phyloP scores from a whole-genome alignment of 2,113 vertebrate genomes.

The Nothoprocta pentlandii region DNA sequence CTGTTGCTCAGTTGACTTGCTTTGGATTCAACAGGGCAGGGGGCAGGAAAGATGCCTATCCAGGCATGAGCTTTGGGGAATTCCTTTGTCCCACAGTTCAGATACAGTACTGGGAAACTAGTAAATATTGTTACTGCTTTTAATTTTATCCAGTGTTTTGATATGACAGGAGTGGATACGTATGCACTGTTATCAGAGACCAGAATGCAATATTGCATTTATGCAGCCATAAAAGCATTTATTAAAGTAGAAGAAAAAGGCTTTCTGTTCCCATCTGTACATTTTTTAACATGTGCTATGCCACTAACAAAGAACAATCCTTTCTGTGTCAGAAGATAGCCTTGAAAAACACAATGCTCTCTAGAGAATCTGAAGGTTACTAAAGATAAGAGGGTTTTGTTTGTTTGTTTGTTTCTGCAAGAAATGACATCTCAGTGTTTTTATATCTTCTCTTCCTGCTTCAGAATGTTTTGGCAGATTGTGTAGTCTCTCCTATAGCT shows the following conservation, averaged over 20 bases:
- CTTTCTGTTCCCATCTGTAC: not conserved
- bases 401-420: not conserved
- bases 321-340: not conserved
- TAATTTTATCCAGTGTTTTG: not conserved
- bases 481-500: not conserved
- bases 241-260: not conserved
- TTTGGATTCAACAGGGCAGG: not conserved
- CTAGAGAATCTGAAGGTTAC: not conserved
- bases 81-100: not conserved
- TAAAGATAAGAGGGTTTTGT: not conserved
- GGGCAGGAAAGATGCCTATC: not conserved
- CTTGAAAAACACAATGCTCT: not conserved
- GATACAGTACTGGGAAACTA: not conserved
- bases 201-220: not conserved
- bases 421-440: not conserved
- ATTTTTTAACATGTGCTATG: not conserved
- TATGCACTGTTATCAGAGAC: not conserved
- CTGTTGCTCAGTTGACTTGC: not conserved
- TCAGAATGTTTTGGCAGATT: not conserved
- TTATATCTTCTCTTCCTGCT: not conserved
- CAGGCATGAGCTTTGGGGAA: not conserved
- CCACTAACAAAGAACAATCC: not conserved
- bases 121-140: not conserved
- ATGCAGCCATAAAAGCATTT: not conserved
- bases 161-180: accelerated